phyloP scores from a whole-genome alignment of 2,888 invertebrate species.

The Apotomis betuletana region DNA sequence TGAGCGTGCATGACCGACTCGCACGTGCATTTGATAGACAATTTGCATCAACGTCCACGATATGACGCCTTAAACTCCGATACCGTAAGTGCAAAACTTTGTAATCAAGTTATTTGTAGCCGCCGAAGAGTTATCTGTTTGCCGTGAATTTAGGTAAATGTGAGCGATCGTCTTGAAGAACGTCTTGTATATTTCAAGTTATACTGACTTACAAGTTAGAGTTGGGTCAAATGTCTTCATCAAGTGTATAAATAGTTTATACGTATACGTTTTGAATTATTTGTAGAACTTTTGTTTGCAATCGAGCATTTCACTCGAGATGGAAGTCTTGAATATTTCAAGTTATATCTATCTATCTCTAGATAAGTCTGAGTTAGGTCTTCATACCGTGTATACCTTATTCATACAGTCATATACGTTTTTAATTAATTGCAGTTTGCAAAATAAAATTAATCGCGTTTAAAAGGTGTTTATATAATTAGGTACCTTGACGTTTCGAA shows the following conservation, averaged over 20 bases:
- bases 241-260: neutral
- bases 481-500: too few species aligned
- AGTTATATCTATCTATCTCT: too few species aligned
- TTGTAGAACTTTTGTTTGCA: neutral
- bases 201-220: neutral
- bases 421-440: too few species aligned
- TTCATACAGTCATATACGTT: too few species aligned
- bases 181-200: neutral
- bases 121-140: slow-evolving; percentile 24
- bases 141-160: slow-evolving; percentile 16
- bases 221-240: neutral
- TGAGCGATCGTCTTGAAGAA: neutral
- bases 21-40: slow-evolving; percentile 57
- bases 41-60: slow-evolving; percentile 51
- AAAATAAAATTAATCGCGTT: too few species aligned
- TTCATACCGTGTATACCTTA: too few species aligned
- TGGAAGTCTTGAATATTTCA: too few species aligned
- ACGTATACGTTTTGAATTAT: neutral
- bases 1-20: slow-evolving; percentile 55
- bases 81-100: slow-evolving; percentile 39
- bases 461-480: too few species aligned
- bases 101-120: slow-evolving; percentile 33
- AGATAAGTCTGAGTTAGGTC: too few species aligned
- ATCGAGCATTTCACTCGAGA: neutral
- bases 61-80: slow-evolving; percentile 38